Base-by-base conservation (phyloP, 2,797 vertebrate species). In the Sitta carolinensis region DNA sequence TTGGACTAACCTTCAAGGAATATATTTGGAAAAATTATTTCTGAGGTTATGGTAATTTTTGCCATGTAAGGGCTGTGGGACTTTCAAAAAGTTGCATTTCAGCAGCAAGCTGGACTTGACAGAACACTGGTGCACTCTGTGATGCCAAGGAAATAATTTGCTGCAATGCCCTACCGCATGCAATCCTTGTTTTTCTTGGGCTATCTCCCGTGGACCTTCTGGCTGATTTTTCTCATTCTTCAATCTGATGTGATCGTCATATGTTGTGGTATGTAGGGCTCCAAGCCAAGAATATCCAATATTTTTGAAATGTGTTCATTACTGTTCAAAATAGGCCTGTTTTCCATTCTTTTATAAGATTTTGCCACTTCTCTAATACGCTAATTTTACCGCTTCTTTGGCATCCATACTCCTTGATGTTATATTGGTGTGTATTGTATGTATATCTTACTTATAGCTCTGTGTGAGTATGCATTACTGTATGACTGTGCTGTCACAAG, bases 311-410 rank as follows among this genome's bases (percentile, higher is more conserved):
- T 81, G 42, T 67, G 42, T 70, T 94, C 42, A 69, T 90, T 89
- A 32, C 40, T 84, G 64, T 84, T 93, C 63, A 93, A 90, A 95
- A 70, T 81, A 95, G 40, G 13, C 25, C n/a, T 84, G 88, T 94
- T 94, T 90, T 21, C 88, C 84, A 89, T 87, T 74, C 72, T 95
- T 63, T 62, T 92, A 38, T 0, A 82, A 87, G 67, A 91, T 73
- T 88, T 69, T 87, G 20, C 74, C 45, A 32, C 83, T 90, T 90
- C 59, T 87, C 50, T 82, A 74, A 67, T 84, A 82, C 59, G 29
- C 70, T 93, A 54, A 73, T 89, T 95, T 93, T 87, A 76, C 80
- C 55, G 21, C 30, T 70, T 52, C 45, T 82, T 81, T 93, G 79
- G 30, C 67, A 50, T 67, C 63, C 2, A 0, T 69, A 14, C 6